phyloP scores from a whole-genome alignment of 2,797 vertebrate genomes.

The Erpetoichthys calabaricus region DNA sequence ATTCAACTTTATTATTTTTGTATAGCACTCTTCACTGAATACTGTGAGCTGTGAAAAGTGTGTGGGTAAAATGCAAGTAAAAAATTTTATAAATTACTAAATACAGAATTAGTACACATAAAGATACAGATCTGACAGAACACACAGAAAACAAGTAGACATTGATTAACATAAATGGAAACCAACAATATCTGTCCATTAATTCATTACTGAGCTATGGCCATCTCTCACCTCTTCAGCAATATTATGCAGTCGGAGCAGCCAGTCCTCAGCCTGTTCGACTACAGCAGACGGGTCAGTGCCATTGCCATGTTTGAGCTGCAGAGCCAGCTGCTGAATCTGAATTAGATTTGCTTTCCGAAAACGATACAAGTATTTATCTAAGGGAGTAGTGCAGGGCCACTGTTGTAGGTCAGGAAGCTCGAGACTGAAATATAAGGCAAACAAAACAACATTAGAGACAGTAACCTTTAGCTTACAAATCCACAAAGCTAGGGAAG shows the following conservation, averaged over 20 bases:
- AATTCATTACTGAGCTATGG: not conserved
- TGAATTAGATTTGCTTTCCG: slow-evolving; percentile 61
- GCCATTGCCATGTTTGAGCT: slow-evolving; percentile 51
- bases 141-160: too few relatives aligned
- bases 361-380: slow-evolving; percentile 55
- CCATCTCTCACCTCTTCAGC: slow-evolving; percentile 62
- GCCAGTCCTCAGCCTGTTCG: slow-evolving; percentile 87
- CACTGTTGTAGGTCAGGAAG: slow-evolving; percentile 46
- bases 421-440: slow-evolving; percentile 42
- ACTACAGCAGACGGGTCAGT: slow-evolving; percentile 40
- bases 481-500: too few relatives aligned
- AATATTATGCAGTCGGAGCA: slow-evolving; percentile 48
- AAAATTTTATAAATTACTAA: too few relatives aligned
- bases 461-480: too few relatives aligned
- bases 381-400: slow-evolving; percentile 62
- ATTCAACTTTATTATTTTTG: too few relatives aligned
- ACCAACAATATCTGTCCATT: too few relatives aligned
- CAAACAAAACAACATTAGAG: not conserved
- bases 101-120: too few relatives aligned
- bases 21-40: too few relatives aligned
- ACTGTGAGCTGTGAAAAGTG: too few relatives aligned
- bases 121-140: too few relatives aligned
- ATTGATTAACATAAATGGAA: too few relatives aligned
- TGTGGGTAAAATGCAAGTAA: too few relatives aligned
- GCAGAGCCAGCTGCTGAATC: slow-evolving; percentile 51